Conservation (phyloP, 2,888 invertebrate species). For the Trissoscelio sp. region DNA sequence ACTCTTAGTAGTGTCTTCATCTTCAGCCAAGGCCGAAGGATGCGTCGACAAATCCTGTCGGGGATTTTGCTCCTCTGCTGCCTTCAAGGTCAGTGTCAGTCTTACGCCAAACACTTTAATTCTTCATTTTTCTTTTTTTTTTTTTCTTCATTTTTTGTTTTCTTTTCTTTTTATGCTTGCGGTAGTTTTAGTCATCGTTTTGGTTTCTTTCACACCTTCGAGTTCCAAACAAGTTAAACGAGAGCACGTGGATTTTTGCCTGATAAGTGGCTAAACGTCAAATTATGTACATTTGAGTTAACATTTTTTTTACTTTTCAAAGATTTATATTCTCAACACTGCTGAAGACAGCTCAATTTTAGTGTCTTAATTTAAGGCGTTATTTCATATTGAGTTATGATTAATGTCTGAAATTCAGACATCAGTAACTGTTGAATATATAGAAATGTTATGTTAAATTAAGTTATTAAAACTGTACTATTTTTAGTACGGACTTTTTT, state of each 20-base stretch:
- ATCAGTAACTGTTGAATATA: too few relatives aligned
- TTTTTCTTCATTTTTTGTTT: neutral
- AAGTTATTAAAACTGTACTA: too few relatives aligned
- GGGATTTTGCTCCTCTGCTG: constrained; percentile 79
- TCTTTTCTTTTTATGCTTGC: neutral
- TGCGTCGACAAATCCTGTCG: constrained; percentile 78
- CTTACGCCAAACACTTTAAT: constrained; percentile 7
- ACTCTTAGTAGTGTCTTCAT: constrained; percentile 65
- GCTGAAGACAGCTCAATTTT: too few relatives aligned
- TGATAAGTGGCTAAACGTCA: constrained; percentile 4
- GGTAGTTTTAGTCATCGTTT: neutral
- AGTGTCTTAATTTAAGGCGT: too few relatives aligned
- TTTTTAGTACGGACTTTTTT: too few relatives aligned
- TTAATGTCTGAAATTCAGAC: too few relatives aligned
- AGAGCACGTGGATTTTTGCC: constrained; percentile 20
- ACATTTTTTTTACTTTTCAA: too few relatives aligned
- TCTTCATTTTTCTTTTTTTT: neutral
- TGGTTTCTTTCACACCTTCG: constrained; percentile 3
- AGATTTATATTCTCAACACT: neutral
- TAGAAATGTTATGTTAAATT: too few relatives aligned
- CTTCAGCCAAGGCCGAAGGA: constrained; percentile 72
- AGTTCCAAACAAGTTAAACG: neutral
- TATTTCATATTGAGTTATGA: too few relatives aligned
- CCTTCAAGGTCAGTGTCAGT: constrained; percentile 78
- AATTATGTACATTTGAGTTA: too few relatives aligned